Conservation (phyloP, 2,797 vertebrate genomes). For the Cryptoblepharus egeriae region DNA sequence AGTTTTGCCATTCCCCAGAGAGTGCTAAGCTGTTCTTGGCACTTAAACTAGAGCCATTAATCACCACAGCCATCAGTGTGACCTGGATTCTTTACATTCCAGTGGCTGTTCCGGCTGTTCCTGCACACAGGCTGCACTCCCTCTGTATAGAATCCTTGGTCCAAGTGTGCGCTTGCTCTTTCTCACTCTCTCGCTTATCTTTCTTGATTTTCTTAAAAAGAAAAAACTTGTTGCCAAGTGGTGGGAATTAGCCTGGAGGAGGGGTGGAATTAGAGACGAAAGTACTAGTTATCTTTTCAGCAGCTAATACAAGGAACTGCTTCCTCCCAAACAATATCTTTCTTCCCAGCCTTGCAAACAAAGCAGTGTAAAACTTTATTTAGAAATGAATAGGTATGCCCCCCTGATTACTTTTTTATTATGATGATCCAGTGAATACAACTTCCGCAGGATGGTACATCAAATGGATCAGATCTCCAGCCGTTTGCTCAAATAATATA, state of each 20-base stretch:
- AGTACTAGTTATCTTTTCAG: not conserved
- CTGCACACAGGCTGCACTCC: constrained; percentile 56
- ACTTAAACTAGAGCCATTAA: constrained; percentile 81
- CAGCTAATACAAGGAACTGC: not conserved
- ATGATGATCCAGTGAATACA: not conserved
- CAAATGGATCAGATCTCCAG: not conserved
- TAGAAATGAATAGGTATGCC: not conserved
- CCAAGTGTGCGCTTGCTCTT: constrained; percentile 21
- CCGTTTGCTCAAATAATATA: not conserved
- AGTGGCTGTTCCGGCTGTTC: constrained; percentile 81
- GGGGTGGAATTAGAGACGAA: not conserved
- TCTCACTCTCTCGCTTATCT: constrained; percentile 1
- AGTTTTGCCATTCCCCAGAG: constrained; percentile 72
- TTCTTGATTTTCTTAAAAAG: not conserved
- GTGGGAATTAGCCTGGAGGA: not conserved
- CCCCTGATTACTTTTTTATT: not conserved
- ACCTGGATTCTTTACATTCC: constrained; percentile 89
- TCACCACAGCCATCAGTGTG: constrained; percentile 82
- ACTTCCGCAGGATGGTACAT: not conserved
- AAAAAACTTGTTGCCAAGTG: not conserved
- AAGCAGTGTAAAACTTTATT: not conserved
- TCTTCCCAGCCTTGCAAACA: constrained; percentile 6
- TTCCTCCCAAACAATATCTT: not conserved
- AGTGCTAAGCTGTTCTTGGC: constrained; percentile 78
- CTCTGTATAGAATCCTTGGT: constrained; percentile 30